These are phyloP conservation scores for Amiota minor DNA, from an alignment of 2,888 invertebrate genomes.

Conservation along the genomic window DNA sequence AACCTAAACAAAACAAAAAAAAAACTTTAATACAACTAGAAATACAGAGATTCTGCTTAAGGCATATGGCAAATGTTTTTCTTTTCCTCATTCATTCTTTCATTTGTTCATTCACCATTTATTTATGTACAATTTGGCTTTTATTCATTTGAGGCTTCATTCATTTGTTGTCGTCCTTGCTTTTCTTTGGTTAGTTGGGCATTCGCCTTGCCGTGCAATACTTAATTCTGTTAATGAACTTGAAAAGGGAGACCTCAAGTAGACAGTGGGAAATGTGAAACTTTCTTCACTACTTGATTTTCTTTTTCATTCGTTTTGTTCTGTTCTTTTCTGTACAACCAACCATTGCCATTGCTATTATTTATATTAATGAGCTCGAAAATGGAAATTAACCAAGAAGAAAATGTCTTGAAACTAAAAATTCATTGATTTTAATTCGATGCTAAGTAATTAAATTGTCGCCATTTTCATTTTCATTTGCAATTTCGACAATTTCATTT, in stretches of 20 bases:
- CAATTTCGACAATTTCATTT: neutral
- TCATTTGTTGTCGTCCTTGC: neutral
- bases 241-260: slow-evolving; percentile 36
- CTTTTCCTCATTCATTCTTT: no score
- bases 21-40: slow-evolving; percentile 23
- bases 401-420: neutral
- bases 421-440: slow-evolving; percentile 9
- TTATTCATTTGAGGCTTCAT: neutral
- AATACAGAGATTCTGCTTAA: no score
- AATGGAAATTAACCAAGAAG: slow-evolving; percentile 24
- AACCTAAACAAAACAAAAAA: slow-evolving; percentile 38
- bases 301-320: no score
- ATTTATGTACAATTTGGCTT: neutral
- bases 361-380: slow-evolving; percentile 1
- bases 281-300: neutral
- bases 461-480: neutral
- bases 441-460: slow-evolving; percentile 7
- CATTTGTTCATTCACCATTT: neutral
- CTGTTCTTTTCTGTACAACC: no score
- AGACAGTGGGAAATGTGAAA: neutral
- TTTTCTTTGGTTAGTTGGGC: neutral
- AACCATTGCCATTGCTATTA: no score
- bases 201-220: slow-evolving; percentile 11
- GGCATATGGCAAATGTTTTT: no score
- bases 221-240: slow-evolving; percentile 61